A percentile compares a stretch with the other conserved stretches of the same genome.
Evolutionary conservation across 30 jellyfish, hydroid and myxozoan species (phyloP).

Genomic region (Cassiopea andromeda): DNA sequence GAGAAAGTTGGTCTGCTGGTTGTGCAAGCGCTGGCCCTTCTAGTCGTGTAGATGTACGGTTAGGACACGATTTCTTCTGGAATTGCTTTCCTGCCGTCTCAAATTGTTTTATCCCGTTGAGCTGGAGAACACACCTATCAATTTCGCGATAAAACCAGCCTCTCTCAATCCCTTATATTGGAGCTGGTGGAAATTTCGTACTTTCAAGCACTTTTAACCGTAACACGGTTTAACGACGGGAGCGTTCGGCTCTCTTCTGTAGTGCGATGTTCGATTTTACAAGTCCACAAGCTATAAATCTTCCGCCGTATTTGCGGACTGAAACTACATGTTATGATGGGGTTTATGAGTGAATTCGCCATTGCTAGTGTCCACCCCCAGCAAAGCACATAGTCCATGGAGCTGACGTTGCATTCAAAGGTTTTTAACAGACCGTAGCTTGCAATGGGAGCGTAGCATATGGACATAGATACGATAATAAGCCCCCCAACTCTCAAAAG

Average conservation of each 20-base stretch:
- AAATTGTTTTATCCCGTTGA: too few relatives aligned
- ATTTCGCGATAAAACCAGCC: too few relatives aligned
- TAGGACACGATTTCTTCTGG: too few relatives aligned
- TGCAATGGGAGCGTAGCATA: slow-evolving; percentile 38
- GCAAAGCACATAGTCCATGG: slow-evolving; percentile 21
- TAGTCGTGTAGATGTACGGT: too few relatives aligned
- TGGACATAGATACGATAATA: slow-evolving; percentile 14
- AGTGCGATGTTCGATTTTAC: slow-evolving; percentile 1
- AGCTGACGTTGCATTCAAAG: not conserved
- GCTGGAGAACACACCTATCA: too few relatives aligned
- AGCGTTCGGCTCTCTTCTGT: slow-evolving; percentile 9
- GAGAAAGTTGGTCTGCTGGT: too few relatives aligned
- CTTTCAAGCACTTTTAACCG: not conserved
- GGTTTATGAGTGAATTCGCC: slow-evolving; percentile 50
- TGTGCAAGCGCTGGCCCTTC: too few relatives aligned
- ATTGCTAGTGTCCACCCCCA: slow-evolving; percentile 52
- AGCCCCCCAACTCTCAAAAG: slow-evolving; percentile 39
- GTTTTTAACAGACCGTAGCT: not conserved
- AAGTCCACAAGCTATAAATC: slow-evolving; percentile 2
- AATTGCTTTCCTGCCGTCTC: too few relatives aligned
- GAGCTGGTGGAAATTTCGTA: not conserved
- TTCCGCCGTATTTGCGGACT: slow-evolving; percentile 21
- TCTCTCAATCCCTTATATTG: not conserved
- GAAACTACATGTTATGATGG: slow-evolving; percentile 44
- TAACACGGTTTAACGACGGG: slow-evolving; percentile 1